Evolutionary conservation across 2,888 invertebrate genomes (phyloP).

Genomic region (Ametastegia equiseti): DNA sequence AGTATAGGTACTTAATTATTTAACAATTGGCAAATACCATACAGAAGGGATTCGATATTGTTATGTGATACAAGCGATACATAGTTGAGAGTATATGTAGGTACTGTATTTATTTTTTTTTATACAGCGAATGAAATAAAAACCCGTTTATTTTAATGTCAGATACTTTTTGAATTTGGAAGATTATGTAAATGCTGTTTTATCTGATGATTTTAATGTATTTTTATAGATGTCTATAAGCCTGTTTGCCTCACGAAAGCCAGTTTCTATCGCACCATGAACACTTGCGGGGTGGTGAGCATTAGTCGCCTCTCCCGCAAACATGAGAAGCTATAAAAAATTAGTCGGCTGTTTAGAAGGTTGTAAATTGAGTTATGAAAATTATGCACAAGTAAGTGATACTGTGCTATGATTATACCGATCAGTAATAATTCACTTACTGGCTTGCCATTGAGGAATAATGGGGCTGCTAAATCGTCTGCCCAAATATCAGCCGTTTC

Average conservation of each 20-base stretch:
- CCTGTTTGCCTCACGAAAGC: conserved; percentile 12
- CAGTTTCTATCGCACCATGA: conserved; percentile 30
- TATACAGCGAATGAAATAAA: conserved; percentile 6
- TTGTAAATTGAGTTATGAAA: too few relatives aligned
- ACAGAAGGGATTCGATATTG: background rate
- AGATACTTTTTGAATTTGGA: background rate
- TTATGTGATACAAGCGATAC: conserved; percentile 21
- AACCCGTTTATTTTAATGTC: conserved; percentile 7
- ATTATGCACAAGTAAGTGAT: too few relatives aligned
- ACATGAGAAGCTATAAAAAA: conserved; percentile 76
- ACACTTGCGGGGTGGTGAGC: background rate
- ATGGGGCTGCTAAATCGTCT: conserved; percentile 79
- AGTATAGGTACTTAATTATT: background rate
- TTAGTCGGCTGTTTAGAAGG: background rate
- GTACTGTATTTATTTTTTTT: conserved; percentile 33
- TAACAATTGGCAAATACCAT: background rate
- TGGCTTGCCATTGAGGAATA: conserved; percentile 76
- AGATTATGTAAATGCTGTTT: background rate
- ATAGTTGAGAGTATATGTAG: conserved; percentile 6
- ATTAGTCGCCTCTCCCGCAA: conserved; percentile 81
- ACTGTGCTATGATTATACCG: too few relatives aligned
- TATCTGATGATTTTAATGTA: background rate
- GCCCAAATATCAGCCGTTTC: conserved; percentile 77
- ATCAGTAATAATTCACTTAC: too few relatives aligned
- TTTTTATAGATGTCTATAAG: background rate